Percentiles rank a stretch among this genome's conserved stretches.
These are phyloP conservation scores for Drosophila ercepeae DNA, from an alignment of 1,140 invertebrate species.

Conservation along the genomic window DNA sequence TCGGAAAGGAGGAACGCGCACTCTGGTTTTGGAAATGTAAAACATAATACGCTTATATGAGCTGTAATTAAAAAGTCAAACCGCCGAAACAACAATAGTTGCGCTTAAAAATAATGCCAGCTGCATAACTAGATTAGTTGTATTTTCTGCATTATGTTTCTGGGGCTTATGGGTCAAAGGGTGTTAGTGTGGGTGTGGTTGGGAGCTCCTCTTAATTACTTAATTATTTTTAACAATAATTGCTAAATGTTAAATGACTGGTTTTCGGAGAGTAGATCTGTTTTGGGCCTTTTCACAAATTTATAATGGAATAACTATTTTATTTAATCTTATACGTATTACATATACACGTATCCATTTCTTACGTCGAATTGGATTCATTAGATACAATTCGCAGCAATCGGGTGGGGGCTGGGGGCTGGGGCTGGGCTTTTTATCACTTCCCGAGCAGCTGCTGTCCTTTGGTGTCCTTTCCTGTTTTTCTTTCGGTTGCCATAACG, in stretches of 20 bases:
- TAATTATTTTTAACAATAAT: neutral
- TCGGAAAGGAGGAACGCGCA: too few relatives aligned
- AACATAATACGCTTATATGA: constrained; percentile 25
- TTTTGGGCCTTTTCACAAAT: too few relatives aligned
- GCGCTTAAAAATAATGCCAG: constrained; percentile 16
- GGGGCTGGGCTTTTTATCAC: constrained; percentile 45
- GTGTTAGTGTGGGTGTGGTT: too few relatives aligned
- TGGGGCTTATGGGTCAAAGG: too few relatives aligned
- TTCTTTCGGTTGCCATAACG: constrained; percentile 62
- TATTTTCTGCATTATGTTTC: constrained; percentile 7
- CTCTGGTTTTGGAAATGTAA: constrained; percentile 5
- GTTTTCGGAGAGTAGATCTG: neutral
- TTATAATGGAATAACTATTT: too few relatives aligned
- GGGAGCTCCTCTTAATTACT: neutral
- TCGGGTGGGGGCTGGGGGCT: neutral
- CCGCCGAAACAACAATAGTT: constrained; percentile 19
- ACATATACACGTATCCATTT: constrained; percentile 1
- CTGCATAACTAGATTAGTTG: constrained; percentile 37
- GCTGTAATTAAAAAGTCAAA: constrained; percentile 45
- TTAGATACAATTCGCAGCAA: constrained; percentile 3
- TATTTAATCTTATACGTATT: too few relatives aligned
- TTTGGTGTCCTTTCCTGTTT: constrained; percentile 33
- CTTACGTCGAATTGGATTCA: constrained; percentile 32
- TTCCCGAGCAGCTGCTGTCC: constrained; percentile 53
- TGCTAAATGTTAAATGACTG: neutral